phyloP scores from a whole-genome alignment of 2,113 vertebrate species.

The Clinocottus analis region DNA sequence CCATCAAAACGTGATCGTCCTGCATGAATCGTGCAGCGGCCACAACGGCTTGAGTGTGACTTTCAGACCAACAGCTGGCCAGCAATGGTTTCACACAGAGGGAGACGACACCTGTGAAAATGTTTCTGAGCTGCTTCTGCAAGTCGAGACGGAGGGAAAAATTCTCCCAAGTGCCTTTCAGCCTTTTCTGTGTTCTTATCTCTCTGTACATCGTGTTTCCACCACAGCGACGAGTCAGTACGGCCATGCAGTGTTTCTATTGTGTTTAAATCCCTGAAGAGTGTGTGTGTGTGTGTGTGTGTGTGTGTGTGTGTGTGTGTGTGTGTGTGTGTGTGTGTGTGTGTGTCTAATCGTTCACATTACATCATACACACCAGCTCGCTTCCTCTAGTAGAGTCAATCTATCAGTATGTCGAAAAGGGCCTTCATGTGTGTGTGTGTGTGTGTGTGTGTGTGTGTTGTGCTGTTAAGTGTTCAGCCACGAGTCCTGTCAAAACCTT shows the following conservation, averaged over 20 bases:
- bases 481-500: constrained; percentile 57
- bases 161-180: neutral
- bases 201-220: constrained; percentile 2
- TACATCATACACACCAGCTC: constrained; percentile 6
- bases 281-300: constrained; percentile 5
- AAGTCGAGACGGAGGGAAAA: neutral
- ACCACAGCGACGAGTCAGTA: constrained; percentile 6
- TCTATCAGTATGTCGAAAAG: constrained; percentile 37
- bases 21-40: constrained; percentile 33
- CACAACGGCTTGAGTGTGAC: neutral
- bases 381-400: constrained; percentile 45
- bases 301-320: constrained; percentile 5
- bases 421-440: constrained; percentile 16
- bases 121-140: neutral
- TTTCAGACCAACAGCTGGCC: constrained; percentile 25
- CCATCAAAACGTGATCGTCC: constrained; percentile 3
- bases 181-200: neutral
- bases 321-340: constrained; percentile 4
- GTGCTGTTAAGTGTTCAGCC: constrained; percentile 51
- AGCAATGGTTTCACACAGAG: constrained; percentile 26
- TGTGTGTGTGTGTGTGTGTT: constrained; percentile 35
- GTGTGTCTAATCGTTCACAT: constrained; percentile 5
- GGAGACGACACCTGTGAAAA: constrained; percentile 16
- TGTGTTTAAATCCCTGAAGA: constrained; percentile 18
- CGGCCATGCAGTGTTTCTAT: constrained; percentile 11